These are phyloP conservation scores for Balaeniceps rex DNA, from an alignment of 2,113 vertebrate genomes.

Conservation along the genomic window DNA sequence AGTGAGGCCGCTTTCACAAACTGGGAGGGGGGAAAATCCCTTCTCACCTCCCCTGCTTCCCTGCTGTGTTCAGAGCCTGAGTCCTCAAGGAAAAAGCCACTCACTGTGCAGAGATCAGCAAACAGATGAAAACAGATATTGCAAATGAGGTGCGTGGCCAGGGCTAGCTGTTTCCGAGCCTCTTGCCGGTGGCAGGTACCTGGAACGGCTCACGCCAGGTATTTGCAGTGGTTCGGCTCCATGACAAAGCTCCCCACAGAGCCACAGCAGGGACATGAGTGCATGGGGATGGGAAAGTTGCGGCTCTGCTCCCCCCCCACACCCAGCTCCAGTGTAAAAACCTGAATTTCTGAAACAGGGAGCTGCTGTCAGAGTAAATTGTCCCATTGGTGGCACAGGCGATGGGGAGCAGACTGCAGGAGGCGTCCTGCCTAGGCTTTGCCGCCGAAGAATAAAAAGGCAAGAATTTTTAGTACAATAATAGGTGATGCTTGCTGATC, in stretches of 20 bases:
- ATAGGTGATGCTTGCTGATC: neutral
- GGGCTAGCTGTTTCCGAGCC: neutral
- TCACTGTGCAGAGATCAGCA: neutral
- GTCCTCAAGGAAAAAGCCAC: neutral
- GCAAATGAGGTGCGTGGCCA: neutral
- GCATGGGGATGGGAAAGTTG: neutral
- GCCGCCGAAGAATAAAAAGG: neutral
- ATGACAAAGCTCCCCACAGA: neutral
- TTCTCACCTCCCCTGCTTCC: neutral
- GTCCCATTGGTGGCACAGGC: neutral
- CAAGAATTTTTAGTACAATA: neutral
- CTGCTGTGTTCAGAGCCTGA: neutral
- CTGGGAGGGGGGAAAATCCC: no score
- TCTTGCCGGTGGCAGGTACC: neutral
- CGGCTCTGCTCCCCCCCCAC: neutral
- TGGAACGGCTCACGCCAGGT: neutral
- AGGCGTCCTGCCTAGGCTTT: neutral
- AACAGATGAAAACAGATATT: neutral
- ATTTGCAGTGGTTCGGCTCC: neutral
- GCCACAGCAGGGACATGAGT: neutral
- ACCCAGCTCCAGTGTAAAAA: neutral
- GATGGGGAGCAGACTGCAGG: neutral
- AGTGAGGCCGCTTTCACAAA: neutral
- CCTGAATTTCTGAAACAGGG: neutral
- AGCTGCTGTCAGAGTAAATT: neutral